Base-by-base conservation (phyloP, 2,113 vertebrate species). In the Ifrita kowaldi region DNA sequence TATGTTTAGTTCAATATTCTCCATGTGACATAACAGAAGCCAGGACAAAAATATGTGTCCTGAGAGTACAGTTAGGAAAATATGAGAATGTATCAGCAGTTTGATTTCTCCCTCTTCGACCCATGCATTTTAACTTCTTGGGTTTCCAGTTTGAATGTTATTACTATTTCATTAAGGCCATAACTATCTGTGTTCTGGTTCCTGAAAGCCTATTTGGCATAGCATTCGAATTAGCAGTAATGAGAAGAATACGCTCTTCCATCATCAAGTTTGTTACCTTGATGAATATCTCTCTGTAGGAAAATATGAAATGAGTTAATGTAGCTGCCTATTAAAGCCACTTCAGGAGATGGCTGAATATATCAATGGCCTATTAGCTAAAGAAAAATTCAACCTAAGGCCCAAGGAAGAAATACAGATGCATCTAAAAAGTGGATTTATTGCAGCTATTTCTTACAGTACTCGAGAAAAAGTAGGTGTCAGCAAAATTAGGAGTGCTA, bases 141-240 rank as follows among this genome's bases (percentile, higher is more conserved):
- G 47, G 65, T 78, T 93, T 92, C 84, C 47, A 89, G 68, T 78
- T 37, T 71, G 94, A 97, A 92, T 47, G 39, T 60, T 89, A 92
- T 55, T 78, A 78, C 86, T 93, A 50, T 78, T 95, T 96, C 82
- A 95, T 92, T 95, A 93, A 50, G 80, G 93, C 76, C 84, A 92
- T 92, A 95, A 89, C 86, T 95, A 81, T 80, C 63, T 63, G 56
- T 89, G 73, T 75, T 92, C 80, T 42, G 26, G 47, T 81, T 96
- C 76, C 91, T 89, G 94, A 95, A 97, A 96, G 94, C 90, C 78
- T 84, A 79, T 95, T 95, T 96, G 94, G 93, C 94, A 91, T 89
- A 91, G 84, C 76, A 71, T 75, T 90, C 0, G 2, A 93, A 95
- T 95, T 93, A 93, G 73, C 35, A 74, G 20, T 96, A 96, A 96